Conservation (phyloP, 2,797 vertebrate genomes). For the Antennarius maculatus region DNA sequence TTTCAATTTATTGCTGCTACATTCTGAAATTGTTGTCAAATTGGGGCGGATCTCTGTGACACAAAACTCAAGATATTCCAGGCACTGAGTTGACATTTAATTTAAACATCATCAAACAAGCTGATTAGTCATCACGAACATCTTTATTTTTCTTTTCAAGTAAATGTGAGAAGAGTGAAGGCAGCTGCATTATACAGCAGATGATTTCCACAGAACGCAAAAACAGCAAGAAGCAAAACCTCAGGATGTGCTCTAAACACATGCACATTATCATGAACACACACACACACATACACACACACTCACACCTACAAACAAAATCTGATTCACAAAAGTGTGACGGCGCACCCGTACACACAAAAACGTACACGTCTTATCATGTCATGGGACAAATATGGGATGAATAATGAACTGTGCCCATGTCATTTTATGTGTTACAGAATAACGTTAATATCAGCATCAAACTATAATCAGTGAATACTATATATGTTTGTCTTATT, state of each 20-base stretch:
- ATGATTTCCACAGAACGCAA: constrained; percentile 40
- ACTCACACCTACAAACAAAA: constrained; percentile 1
- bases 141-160: constrained; percentile 65
- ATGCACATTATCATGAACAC: not conserved
- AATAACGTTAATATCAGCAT: not conserved
- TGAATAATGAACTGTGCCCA: not conserved
- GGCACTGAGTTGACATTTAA: constrained; percentile 64
- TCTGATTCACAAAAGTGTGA: no score
- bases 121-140: constrained; percentile 58
- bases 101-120: constrained; percentile 61
- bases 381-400: not conserved
- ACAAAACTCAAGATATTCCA: constrained; percentile 36
- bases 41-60: constrained; percentile 47
- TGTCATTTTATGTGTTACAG: constrained; percentile 7
- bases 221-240: constrained; percentile 21
- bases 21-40: constrained; percentile 54
- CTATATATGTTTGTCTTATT: no score
- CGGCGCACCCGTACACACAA: not conserved
- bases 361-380: not conserved
- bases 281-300: constrained; percentile 1
- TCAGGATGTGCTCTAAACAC: constrained; percentile 19
- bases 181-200: constrained; percentile 40
- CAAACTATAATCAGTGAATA: no score
- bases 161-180: constrained; percentile 50
- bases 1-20: constrained; percentile 45